Base-by-base conservation (phyloP, 1,140 invertebrate species). In the Anagrus nilaparvatae region DNA sequence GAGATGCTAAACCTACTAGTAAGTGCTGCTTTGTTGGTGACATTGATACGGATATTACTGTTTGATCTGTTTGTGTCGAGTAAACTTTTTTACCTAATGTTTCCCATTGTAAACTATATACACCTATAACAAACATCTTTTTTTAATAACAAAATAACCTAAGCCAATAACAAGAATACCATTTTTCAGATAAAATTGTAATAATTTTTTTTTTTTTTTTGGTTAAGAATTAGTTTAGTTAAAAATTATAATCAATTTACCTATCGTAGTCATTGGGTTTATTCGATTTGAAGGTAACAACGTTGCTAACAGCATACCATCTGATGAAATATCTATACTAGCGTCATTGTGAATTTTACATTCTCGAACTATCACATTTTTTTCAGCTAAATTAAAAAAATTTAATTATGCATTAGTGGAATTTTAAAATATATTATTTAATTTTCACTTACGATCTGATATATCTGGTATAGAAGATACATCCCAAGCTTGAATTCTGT, bases 291-390 rank as follows among this genome's bases (percentile, higher is more conserved):
- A 71, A 12, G 78, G 84, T 5, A 85, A 63, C 40, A 89, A 67
- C 3, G 85, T 80, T 3, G 84, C 84, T 20, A 91, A 63, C 19
- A 87, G 65, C n/a, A 74, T 75, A 5, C 85, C 84, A 63, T 90
- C 84, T 19, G 74, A 74, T 1, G 86, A 87, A 44, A 90, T 80
- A 58, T 87, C 85, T 45, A 89, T 81, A 60, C 82, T 87, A 2
- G 85, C 84, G 60, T 90, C 86, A 56, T 89, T 91, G 53, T 88
- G 84, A 30, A 92, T 84, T 58, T 81, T 85, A 60, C 86, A 89
- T 56, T 84, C 77, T 24, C 72, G 70, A 4, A 89, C 85, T 7
- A 91, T 79, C 27, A 91, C 63, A 60, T 90, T 90, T 46, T 79
- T 77, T 34, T 76, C 63, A 51, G 74, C 82, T 86, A 51, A 9